Evolutionary conservation across 1,140 invertebrate species (phyloP).

Genomic region (Agrypnia vestita): DNA sequence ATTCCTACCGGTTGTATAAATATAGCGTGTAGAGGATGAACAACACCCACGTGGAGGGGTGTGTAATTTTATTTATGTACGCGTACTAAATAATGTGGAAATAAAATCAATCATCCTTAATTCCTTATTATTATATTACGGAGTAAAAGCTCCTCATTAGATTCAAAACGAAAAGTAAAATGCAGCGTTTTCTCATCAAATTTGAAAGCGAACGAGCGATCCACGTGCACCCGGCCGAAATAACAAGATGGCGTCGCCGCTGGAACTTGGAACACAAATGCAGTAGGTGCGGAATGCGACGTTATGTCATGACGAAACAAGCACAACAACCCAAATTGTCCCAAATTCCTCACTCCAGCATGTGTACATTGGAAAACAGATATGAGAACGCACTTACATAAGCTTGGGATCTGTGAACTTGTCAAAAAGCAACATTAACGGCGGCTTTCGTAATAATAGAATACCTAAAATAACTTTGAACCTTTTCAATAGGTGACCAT

Average conservation of each 20-base stretch:
- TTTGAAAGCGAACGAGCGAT: conserved; percentile 17
- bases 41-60: too few species aligned
- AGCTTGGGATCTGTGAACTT: neutral
- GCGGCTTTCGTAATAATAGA: neutral
- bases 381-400: neutral
- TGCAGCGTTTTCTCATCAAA: too few species aligned
- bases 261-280: conserved; percentile 42
- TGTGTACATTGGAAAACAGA: conserved; percentile 36
- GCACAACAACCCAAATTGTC: conserved; percentile 53
- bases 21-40: too few species aligned
- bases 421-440: conserved; percentile 7
- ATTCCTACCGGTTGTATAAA: too few species aligned
- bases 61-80: too few species aligned
- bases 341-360: conserved; percentile 45
- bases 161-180: too few species aligned
- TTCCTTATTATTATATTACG: too few species aligned
- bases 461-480: neutral
- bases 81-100: too few species aligned
- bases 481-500: neutral
- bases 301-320: conserved; percentile 52
- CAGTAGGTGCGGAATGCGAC: conserved; percentile 44
- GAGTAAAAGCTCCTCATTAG: too few species aligned
- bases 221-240: conserved; percentile 45
- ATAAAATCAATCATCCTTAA: too few species aligned
- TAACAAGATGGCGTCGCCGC: conserved; percentile 41